These are phyloP conservation scores for Calidris pygmaea DNA, from an alignment of 2,113 vertebrate species.

Conservation along the genomic window DNA sequence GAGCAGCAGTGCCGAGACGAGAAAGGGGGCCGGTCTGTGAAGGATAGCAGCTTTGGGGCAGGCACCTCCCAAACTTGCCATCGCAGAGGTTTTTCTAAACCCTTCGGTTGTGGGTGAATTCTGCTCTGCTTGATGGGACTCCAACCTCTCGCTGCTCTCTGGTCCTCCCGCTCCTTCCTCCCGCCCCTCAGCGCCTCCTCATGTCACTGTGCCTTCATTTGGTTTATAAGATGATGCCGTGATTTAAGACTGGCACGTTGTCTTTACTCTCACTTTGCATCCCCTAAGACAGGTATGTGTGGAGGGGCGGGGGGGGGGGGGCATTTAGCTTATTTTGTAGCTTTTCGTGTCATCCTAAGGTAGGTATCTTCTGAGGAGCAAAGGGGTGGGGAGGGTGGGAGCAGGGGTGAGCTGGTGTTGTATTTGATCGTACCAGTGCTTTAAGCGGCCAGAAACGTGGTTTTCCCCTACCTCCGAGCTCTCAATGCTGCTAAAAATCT, in stretches of 20 bases:
- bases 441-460: slow-evolving; percentile 14
- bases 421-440: slow-evolving; percentile 40
- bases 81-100: neutral
- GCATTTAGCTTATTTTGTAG: neutral
- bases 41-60: neutral
- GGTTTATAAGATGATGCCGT: neutral
- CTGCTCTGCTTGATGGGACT: neutral
- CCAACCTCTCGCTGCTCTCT: neutral
- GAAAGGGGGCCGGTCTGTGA: neutral
- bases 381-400: neutral
- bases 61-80: neutral
- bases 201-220: slow-evolving; percentile 61
- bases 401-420: neutral
- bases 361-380: neutral
- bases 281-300: neutral
- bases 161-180: neutral
- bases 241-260: neutral
- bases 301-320: neutral
- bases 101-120: neutral
- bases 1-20: neutral
- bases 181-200: neutral
- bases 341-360: neutral
- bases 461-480: slow-evolving; percentile 70
- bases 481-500: slow-evolving; percentile 70
- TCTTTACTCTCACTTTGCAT: neutral